Evolutionary conservation across 2,797 vertebrate species (phyloP), one percentile per base, ranked within the genome.

Genomic region (Hapalemur alaotrensis): DNA sequence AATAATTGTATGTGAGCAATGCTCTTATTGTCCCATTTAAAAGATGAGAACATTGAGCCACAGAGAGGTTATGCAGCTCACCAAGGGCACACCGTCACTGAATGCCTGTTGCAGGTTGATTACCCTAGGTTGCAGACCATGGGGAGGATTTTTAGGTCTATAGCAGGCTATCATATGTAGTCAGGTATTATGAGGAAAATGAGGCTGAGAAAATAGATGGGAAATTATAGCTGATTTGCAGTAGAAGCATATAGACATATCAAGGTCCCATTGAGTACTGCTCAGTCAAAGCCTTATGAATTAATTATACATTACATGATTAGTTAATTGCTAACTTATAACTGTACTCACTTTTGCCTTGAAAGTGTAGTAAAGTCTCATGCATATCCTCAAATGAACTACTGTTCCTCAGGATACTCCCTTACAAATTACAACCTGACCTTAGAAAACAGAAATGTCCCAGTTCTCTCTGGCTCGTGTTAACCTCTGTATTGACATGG

Each of bases 261-360:
- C 11, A 28, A 41, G 70, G 73, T 91, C 82, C 78, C 86, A 78
- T 4, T 48, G 79, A 95, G 89, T 2, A 18, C 59, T 4, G 48
- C 87, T 86, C 81, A 79, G 52, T 43, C n/a, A 82, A 81, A 84
- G 83, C 70, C 82, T 52, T 81, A 65, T 91, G 87, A 87, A 93
- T 91, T 93, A 93, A 81, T 82, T 93, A 83, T 46, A 72, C 65
- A 9, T 72, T 52, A 25, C 63, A 89, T 69, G 83, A 89, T 88
- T 85, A 88, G 46, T 70, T 75, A 78, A 78, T 93, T 38, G 78
- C 43, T 82, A 78, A 75, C 32, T 84, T 81, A 25, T 41, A 76
- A 81, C 30, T 41, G 38, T 59, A 85, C 46, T 97, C 67, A 84
- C 67, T 87, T 88, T 89, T 94, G 63, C 43, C 72, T 91, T 81